A percentile compares a stretch with the other conserved stretches of the same genome.
These are phyloP conservation scores for Serripes groenlandicus DNA, from an alignment of 2,888 invertebrate genomes.

Conservation along the genomic window DNA sequence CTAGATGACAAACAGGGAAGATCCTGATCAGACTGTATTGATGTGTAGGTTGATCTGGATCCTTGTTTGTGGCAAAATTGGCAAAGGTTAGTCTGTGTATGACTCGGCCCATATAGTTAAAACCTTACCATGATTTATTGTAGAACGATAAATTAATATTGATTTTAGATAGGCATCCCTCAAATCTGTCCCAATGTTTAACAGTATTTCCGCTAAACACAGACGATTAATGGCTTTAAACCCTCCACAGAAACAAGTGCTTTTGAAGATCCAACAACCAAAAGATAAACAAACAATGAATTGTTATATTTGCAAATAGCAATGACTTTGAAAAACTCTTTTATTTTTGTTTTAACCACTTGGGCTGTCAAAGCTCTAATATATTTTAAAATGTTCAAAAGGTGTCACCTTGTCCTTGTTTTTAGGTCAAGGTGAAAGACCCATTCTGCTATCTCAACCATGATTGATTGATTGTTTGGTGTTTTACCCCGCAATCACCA, in stretches of 20 bases:
- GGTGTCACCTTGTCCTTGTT: no score
- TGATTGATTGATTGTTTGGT: no score
- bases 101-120: not conserved
- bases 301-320: slow-evolving; percentile 10
- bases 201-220: not conserved
- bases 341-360: slow-evolving; percentile 4
- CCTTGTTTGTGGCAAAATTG: not conserved
- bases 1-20: no score
- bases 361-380: not conserved
- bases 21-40: not conserved
- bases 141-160: slow-evolving; percentile 12
- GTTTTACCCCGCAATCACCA: no score
- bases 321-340: slow-evolving; percentile 6
- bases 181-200: not conserved
- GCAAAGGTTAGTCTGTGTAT: not conserved
- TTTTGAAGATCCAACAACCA: slow-evolving; percentile 3
- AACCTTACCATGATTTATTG: slow-evolving; percentile 1
- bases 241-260: not conserved
- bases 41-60: not conserved
- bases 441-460: no score
- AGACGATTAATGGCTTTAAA: slow-evolving; percentile 8
- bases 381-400: no score
- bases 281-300: slow-evolving; percentile 13
- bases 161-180: not conserved
- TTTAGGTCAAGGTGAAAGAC: no score